A percentile compares a stretch with the other conserved stretches of the same genome.
These are phyloP conservation scores for Troides helena DNA, from an alignment of 2,888 invertebrate species.

Conservation along the genomic window DNA sequence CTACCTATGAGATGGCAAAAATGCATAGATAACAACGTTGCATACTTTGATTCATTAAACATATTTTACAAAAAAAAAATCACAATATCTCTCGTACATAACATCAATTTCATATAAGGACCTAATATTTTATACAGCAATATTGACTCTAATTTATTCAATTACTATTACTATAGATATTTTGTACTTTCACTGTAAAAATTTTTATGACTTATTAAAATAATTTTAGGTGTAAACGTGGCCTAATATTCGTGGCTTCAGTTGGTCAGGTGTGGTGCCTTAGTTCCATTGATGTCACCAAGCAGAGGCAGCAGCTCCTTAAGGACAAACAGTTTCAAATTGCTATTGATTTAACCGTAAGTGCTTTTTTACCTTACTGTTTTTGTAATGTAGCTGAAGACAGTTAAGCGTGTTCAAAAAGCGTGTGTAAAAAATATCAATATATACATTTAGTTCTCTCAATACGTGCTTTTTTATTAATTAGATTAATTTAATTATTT, in stretches of 20 bases:
- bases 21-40: too few relatives aligned
- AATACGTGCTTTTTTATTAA: background rate
- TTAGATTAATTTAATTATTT: background rate
- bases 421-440: too few relatives aligned
- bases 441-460: too few relatives aligned
- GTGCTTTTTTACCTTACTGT: conserved; percentile 39
- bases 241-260: conserved; percentile 92
- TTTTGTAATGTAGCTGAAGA: background rate
- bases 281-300: conserved; percentile 87
- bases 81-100: too few relatives aligned
- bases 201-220: background rate
- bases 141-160: too few relatives aligned
- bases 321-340: conserved; percentile 96
- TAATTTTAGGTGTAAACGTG: conserved; percentile 82
- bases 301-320: conserved; percentile 91
- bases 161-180: too few relatives aligned
- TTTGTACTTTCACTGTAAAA: background rate
- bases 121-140: too few relatives aligned
- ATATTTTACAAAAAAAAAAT: too few relatives aligned
- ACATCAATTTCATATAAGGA: too few relatives aligned
- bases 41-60: too few relatives aligned
- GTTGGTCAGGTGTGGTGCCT: conserved; percentile 94
- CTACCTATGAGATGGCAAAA: too few relatives aligned
- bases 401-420: too few relatives aligned
- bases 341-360: conserved; percentile 93